phyloP scores from a whole-genome alignment of 1,140 invertebrate species.

The Drosophila sturtevanti region DNA sequence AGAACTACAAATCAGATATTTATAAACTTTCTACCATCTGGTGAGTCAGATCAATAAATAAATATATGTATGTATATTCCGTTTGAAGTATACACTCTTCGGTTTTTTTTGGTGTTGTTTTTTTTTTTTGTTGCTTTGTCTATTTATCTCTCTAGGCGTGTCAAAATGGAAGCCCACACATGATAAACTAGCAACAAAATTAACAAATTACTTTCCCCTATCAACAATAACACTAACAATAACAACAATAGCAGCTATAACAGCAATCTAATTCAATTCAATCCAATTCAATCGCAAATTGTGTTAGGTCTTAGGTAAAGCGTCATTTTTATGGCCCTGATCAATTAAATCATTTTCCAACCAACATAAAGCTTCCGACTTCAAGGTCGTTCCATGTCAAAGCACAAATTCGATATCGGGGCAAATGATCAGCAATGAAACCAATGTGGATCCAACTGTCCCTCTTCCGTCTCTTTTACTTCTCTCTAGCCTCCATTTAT shows the following conservation, averaged over 20 bases:
- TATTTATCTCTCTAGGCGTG: conserved; percentile 47
- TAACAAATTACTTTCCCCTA: conserved; percentile 74
- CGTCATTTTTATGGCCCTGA: conserved; percentile 51
- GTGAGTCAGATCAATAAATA: conserved; percentile 49
- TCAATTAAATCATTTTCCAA: conserved; percentile 60
- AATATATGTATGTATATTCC: too few species aligned
- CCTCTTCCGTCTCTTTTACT: too few species aligned
- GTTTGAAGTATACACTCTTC: conserved; percentile 48
- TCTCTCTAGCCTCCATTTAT: conserved; percentile 23
- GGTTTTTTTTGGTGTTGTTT: too few species aligned
- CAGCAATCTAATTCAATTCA: conserved; percentile 53
- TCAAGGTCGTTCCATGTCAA: conserved; percentile 73
- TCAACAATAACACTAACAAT: conserved; percentile 38
- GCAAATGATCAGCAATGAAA: conserved; percentile 23
- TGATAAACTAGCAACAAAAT: conserved; percentile 23
- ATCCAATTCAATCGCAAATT: conserved; percentile 48
- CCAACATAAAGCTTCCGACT: conserved; percentile 4
- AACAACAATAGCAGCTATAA: conserved; percentile 28
- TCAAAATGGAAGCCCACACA: conserved; percentile 20
- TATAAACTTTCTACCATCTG: conserved; percentile 15
- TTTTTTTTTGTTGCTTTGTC: too few species aligned
- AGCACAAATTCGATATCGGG: conserved; percentile 49
- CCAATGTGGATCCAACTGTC: conserved; percentile 42
- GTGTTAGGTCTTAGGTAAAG: conserved; percentile 30
- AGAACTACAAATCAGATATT: conserved; percentile 18